phyloP scores from a whole-genome alignment of 2,888 invertebrate species.

The Nasonia oneida region DNA sequence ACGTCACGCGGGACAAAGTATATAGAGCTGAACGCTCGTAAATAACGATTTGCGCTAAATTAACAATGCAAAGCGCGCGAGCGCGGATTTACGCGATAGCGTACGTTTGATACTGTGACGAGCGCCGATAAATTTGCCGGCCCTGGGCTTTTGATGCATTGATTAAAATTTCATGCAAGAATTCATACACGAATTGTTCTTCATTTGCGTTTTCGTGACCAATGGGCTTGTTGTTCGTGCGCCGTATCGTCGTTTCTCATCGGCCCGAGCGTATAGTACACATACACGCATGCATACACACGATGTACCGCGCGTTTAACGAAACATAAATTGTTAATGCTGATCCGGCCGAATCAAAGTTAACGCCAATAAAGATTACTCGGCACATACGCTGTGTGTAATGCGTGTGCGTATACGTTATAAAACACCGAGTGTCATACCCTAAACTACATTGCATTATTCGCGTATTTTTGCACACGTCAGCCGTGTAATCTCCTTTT shows the following conservation, averaged over 20 bases:
- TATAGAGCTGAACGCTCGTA: not conserved
- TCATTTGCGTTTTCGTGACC: conserved; percentile 39
- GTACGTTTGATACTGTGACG: conserved; percentile 19
- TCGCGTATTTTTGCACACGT: not conserved
- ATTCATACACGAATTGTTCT: conserved; percentile 46
- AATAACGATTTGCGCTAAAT: conserved; percentile 37
- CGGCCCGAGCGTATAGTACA: not conserved
- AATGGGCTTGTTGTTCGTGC: conserved; percentile 38
- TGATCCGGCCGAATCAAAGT: conserved; percentile 17
- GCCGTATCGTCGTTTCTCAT: conserved; percentile 32
- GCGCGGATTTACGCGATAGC: conserved; percentile 23
- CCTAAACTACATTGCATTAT: not conserved
- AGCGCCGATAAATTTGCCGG: conserved; percentile 27
- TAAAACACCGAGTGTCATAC: not conserved
- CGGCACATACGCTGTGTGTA: not conserved
- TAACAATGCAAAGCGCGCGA: not conserved
- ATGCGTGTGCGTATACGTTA: not conserved
- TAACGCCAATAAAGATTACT: not conserved
- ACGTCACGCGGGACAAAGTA: too few relatives aligned
- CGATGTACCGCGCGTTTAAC: conserved; percentile 12
- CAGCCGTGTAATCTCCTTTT: not conserved
- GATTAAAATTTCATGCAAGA: conserved; percentile 51
- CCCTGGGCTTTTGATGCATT: not conserved
- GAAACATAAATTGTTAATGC: conserved; percentile 12
- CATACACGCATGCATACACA: not conserved